Conservation (phyloP, 2,113 vertebrate genomes). For the human region GRCh38 chr16:89468001-89468500, state of each 20-base stretch:
- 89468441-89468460: too few species aligned
- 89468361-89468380: background rate
- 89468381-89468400: background rate
- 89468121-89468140: background rate
- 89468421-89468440: too few species aligned
- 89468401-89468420: background rate
- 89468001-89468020: too few species aligned
- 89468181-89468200: background rate
- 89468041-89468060: too few species aligned
- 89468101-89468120: background rate
- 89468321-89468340: background rate
- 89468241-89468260: fast-evolving
- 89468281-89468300: background rate
- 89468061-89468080: too few species aligned
- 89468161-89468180: background rate
- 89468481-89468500: too few species aligned
- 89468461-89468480: too few species aligned
- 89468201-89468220: background rate
- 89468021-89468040: too few species aligned
- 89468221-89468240: background rate
- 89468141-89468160: background rate
- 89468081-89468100: too few species aligned
- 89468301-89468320: background rate
- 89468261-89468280: background rate
- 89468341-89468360: fast-evolving